A percentile compares a stretch with the other conserved stretches of the same genome.
phyloP scores from a whole-genome alignment of 2,888 invertebrate species.

The Chrysina gloriosa region DNA sequence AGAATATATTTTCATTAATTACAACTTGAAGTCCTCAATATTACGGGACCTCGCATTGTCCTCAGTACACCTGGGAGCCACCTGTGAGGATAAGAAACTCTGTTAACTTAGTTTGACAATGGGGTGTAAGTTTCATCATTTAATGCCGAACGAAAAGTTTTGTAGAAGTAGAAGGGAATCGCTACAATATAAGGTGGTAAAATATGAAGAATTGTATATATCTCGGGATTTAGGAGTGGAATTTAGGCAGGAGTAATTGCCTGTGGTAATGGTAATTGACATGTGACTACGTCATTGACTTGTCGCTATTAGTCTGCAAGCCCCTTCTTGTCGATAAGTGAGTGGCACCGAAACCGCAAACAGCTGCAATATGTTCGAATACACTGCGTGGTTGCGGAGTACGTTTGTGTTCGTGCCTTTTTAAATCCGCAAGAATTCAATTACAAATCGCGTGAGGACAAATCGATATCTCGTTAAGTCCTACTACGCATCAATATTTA shows the following conservation, averaged over 20 bases:
- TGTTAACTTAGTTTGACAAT: not conserved
- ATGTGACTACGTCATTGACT: constrained; percentile 62
- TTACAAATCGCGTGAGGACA: constrained; percentile 4
- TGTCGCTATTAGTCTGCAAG: constrained; percentile 46
- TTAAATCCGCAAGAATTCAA: constrained; percentile 25
- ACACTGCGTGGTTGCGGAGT: constrained; percentile 5
- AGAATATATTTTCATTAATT: too few species aligned
- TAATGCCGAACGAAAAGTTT: not conserved
- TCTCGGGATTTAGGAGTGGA: constrained; percentile 38
- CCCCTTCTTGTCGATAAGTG: constrained; percentile 25
- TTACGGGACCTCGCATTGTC: not conserved
- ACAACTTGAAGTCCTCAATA: not conserved
- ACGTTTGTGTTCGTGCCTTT: constrained; percentile 1
- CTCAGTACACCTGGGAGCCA: too few species aligned
- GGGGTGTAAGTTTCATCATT: not conserved
- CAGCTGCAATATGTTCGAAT: constrained; percentile 35
- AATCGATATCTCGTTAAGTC: constrained; percentile 29
- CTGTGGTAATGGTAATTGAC: constrained; percentile 61
- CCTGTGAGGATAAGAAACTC: too few species aligned
- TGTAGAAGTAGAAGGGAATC: not conserved
- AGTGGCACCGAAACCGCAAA: constrained; percentile 26
- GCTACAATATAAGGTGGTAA: constrained; percentile 1
- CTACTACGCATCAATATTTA: constrained; percentile 8
- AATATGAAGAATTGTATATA: constrained; percentile 32
- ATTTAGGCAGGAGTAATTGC: constrained; percentile 59